Evolutionary conservation across 2,113 vertebrate species (phyloP), one percentile per base, ranked within the genome.

Genomic region (Aphyosemion australe): DNA sequence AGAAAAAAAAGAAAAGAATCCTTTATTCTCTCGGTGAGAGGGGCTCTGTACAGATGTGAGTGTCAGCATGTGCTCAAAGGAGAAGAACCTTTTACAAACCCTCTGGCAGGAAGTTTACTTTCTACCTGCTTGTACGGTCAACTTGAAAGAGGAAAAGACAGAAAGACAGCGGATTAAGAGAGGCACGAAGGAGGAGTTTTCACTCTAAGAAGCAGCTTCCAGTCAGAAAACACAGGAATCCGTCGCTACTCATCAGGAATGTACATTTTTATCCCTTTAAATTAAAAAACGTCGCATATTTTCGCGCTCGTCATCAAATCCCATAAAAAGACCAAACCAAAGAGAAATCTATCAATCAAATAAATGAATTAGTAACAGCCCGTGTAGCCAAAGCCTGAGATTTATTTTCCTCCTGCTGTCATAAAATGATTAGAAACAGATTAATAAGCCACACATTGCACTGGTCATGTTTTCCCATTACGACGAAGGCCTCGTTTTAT

Each of bases 1-100:
- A 64, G 32, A 41, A 57, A 70, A 66, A 58, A 55, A 57, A 70
- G 54, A 43, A 51, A 51, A 59, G 69, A 79, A 62, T 66, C 55
- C 59, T 89, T 92, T 89, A 90, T 90, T 91, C 82, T 63, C 61
- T 63, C 61, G 59, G 59, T 74, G 76, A 62, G 59, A 74, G 76
- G 71, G 72, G 59, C 39, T 76, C 57, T 74, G 80, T 79, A 77
- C 78, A 82, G 79, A 50, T 69, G 59, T 72, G 57, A 75, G 66
- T 71, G 65, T 80, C 71, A 43, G 68, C 59, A n/a, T 84, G 72
- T 78, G 81, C 77, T 65, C 67, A 48, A 62, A 70, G 75, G 61
- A 77, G 16, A 60, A 61, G n/a, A 62, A 68, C 58, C 55, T 56
- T 63, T 63, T 31, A 50, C 32, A 67, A 70, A 68, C 39, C 43